Evolutionary conservation across 2,888 invertebrate genomes (phyloP).

Genomic region (Spatulosminthurus flaviceps): DNA sequence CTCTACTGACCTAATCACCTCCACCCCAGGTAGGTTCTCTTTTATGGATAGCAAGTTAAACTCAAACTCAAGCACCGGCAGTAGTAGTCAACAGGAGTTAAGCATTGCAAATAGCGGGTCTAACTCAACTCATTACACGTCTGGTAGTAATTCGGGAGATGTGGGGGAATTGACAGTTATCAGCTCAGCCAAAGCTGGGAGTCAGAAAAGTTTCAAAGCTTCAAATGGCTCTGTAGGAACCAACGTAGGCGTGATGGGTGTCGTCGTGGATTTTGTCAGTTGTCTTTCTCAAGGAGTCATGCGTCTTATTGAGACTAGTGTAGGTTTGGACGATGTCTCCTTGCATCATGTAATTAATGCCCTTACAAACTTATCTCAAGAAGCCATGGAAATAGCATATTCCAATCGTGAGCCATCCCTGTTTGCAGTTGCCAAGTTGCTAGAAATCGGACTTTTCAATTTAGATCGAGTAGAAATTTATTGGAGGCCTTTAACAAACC

Average conservation of each 20-base stretch:
- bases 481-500: slow-evolving; percentile 95
- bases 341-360: slow-evolving; percentile 96
- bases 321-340: slow-evolving; percentile 91
- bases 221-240: slow-evolving; percentile 57
- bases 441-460: slow-evolving; percentile 97
- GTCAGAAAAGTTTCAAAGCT: slow-evolving; percentile 53
- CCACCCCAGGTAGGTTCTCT: slow-evolving; percentile 47
- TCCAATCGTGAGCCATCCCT: slow-evolving; percentile 95
- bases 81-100: slow-evolving; percentile 20
- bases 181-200: slow-evolving; percentile 22
- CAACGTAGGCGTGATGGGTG: slow-evolving; percentile 62
- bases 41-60: slow-evolving; percentile 16
- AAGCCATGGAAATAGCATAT: slow-evolving; percentile 96
- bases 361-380: slow-evolving; percentile 92
- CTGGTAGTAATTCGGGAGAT: slow-evolving; percentile 17
- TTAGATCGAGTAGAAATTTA: slow-evolving; percentile 90
- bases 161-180: slow-evolving; percentile 47
- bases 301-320: slow-evolving; percentile 92
- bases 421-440: slow-evolving; percentile 96
- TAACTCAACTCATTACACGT: slow-evolving; percentile 6
- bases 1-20: slow-evolving; percentile 59
- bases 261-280: slow-evolving; percentile 62
- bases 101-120: slow-evolving; percentile 24
- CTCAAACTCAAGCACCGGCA: slow-evolving; percentile 6
- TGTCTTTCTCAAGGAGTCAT: slow-evolving; percentile 72